Conservation (phyloP, 1,140 invertebrate species). For the Apis cerana region DNA sequence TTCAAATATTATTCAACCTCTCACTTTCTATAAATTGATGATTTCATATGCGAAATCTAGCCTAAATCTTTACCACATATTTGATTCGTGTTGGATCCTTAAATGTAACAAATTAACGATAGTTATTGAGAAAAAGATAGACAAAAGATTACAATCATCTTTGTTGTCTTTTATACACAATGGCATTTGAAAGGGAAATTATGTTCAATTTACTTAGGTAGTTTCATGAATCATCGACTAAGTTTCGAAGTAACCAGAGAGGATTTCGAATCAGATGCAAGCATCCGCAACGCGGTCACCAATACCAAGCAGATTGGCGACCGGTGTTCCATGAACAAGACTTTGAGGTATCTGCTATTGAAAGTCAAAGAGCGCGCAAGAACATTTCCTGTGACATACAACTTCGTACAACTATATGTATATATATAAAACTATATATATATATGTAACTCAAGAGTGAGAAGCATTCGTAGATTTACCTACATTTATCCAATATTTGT, state of each 20-base stretch:
- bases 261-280: background rate
- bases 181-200: background rate
- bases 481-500: slow-evolving; percentile 9
- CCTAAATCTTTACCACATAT: too few species aligned
- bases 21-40: too few species aligned
- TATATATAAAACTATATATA: too few species aligned
- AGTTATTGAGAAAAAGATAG: too few species aligned
- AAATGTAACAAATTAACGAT: too few species aligned
- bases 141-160: too few species aligned
- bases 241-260: background rate
- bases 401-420: background rate
- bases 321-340: slow-evolving; percentile 2
- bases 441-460: background rate
- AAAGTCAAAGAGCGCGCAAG: slow-evolving; percentile 27
- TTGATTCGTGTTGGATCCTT: too few species aligned
- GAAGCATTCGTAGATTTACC: slow-evolving; percentile 6
- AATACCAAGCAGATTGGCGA: slow-evolving; percentile 2
- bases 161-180: too few species aligned
- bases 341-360: slow-evolving; percentile 20
- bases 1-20: too few species aligned
- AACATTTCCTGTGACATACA: slow-evolving; percentile 8
- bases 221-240: background rate
- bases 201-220: background rate
- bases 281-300: background rate
- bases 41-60: too few species aligned